Base-by-base conservation (phyloP, 2,797 vertebrate species). In the Eutrigla gurnardus region DNA sequence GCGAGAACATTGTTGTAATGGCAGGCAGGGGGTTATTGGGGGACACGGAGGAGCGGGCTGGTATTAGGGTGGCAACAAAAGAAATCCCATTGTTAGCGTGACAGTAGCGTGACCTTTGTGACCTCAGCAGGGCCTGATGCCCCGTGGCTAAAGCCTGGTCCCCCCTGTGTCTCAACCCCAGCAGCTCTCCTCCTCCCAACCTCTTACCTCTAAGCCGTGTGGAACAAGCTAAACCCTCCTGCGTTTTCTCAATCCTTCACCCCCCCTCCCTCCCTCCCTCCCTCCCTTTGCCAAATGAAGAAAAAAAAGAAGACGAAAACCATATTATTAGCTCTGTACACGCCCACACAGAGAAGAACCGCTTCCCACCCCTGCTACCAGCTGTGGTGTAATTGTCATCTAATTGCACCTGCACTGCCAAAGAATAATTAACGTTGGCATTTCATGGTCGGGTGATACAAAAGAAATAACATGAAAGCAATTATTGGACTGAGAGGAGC, bases 351-450 rank as follows among this genome's bases (percentile, higher is more conserved):
- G 86, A 91, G 88, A 82, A 85, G 83, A 84, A 81, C 78, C 68
- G 85, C 84, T 82, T 77, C 72, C 88, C 89, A 80, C 83, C 84
- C 87, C 89, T 87, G 87, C 88, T 86, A 88, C 91, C 94, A 94
- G 94, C 94, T 94, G 93, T 93, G 93, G 91, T 90, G 92, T 94
- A 92, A 94, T 94, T 93, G 92, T 93, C 91, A 93, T 92, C 89
- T 93, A 92, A 93, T 93, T 92, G 94, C 94, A 95, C 93, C 94
- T 94, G 93, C 94, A 87, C 91, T 88, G 92, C 88, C 88, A 82
- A 89, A 91, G 90, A 91, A 92, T 94, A 93, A 94, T 93, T 92
- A 91, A 93, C 90, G 90, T 88, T 91, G 86, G 85, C 91, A 91
- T 93, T 88, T 91, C 88, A 65, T 90, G 88, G 86, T 77, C 25